Conservation (phyloP, 2,888 invertebrate species). For the Mechanitis messenoides region DNA sequence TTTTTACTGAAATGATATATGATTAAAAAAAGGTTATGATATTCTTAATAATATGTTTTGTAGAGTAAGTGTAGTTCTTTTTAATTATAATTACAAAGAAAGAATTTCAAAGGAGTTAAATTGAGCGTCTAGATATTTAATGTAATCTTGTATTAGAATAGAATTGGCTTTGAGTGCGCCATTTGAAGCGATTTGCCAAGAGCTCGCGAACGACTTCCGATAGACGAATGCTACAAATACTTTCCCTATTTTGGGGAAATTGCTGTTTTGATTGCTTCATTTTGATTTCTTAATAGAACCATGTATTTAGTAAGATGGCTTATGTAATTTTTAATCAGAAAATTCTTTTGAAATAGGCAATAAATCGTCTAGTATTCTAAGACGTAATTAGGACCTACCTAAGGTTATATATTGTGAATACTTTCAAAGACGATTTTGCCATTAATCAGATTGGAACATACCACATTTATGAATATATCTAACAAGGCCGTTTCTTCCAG, state of each 20-base stretch:
- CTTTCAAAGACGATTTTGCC: not conserved
- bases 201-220: constrained; percentile 55
- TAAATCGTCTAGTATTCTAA: too few relatives aligned
- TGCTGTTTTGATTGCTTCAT: constrained; percentile 53
- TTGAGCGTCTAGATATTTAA: constrained; percentile 2
- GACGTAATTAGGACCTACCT: not conserved
- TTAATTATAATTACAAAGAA: not conserved
- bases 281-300: constrained; percentile 35
- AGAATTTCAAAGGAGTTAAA: not conserved
- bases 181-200: constrained; percentile 52
- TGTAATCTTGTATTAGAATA: constrained; percentile 28
- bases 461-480: constrained; percentile 66
- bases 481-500: constrained; percentile 67
- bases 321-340: not conserved
- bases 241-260: constrained; percentile 51
- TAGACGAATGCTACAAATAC: constrained; percentile 50
- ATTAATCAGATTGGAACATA: constrained; percentile 48
- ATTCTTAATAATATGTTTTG: not conserved
- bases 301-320: not conserved
- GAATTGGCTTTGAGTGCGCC: constrained; percentile 48
- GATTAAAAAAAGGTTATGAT: not conserved
- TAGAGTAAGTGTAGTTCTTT: not conserved
- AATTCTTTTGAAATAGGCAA: not conserved
- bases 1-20: too few relatives aligned
- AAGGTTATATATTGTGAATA: not conserved